Evolutionary conservation across 92 coral and sea anemone species (phyloP).

Genomic region (Actinostola sp.): DNA sequence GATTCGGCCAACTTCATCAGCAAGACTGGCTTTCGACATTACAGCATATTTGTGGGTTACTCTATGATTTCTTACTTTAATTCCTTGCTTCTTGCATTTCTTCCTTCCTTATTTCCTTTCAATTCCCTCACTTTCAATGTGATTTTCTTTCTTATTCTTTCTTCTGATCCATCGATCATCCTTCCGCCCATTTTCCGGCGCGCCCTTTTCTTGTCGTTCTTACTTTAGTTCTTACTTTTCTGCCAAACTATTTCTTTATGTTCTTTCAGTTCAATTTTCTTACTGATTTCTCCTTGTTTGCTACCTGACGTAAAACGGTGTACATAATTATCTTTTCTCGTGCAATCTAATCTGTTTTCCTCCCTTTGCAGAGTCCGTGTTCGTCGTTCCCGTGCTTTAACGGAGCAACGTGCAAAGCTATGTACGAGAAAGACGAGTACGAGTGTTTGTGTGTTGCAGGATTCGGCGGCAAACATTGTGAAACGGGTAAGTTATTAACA

Average conservation of each 20-base stretch:
- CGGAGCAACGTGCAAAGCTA: conserved; percentile 20
- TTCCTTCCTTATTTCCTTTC: too few species aligned
- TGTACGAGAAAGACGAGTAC: conserved; percentile 5
- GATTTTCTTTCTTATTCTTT: too few species aligned
- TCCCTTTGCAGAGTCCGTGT: conserved; percentile 8
- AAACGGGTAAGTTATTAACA: conserved; percentile 2
- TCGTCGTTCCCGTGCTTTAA: conserved; percentile 16
- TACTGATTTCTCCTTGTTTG: not conserved
- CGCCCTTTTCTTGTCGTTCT: too few species aligned
- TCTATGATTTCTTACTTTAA: not conserved
- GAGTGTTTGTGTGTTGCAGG: conserved; percentile 1
- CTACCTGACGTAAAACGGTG: not conserved
- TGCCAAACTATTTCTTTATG: too few species aligned
- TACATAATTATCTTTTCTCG: not conserved
- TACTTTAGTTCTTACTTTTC: too few species aligned
- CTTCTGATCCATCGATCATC: too few species aligned
- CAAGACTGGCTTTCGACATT: conserved; percentile 9
- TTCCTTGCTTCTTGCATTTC: not conserved
- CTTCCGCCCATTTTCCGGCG: too few species aligned
- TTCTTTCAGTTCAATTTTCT: too few species aligned
- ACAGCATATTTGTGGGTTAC: conserved; percentile 1
- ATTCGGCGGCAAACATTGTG: not conserved
- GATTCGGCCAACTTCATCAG: not conserved
- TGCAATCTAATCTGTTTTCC: not conserved
- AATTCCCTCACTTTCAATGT: too few species aligned